Evolutionary conservation across 2,888 invertebrate genomes (phyloP), one percentile per base, ranked within the genome.

Genomic region (Molorchus minor): DNA sequence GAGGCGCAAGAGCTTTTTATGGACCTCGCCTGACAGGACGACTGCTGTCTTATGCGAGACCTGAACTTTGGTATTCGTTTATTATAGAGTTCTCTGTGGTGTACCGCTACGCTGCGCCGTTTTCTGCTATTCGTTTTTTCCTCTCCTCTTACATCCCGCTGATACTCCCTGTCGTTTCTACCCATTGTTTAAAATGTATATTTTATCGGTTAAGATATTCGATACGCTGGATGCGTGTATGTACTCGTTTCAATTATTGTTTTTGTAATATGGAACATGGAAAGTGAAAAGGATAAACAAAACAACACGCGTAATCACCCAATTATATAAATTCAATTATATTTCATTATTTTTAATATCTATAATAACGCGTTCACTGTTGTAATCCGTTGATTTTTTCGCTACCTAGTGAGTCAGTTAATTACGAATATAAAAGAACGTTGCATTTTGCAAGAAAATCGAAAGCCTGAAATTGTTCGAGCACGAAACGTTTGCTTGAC

Each of bases 41-140:
- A 64, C 62, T 68, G 66, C 62, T 59, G 65, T 67, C 66, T 67
- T 65, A 70, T 66, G 62, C 61, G 65, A 53, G 58, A 62, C 62
- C 67, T 69, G 70, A 70, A 70, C 69, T 65, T 66, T 69, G 67
- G 62, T 70, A 68, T 67, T 67, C 67, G 60, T 64, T 56, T 64
- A 65, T 58, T 54, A 43, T 61, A 59, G 38, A 44, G 55, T 55
- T 41, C 61, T 41, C 61, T 47, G 65, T 67, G 63, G 60, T 64
- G 54, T 69, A 65, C 65, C 64, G 66, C 65, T 63, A 67, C 20
- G 58, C 35, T 41, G 55, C 20, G 58, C 35, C 46, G 55, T 47
- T 58, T 44, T 62, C 49, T 58, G 55, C 55, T n/a, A n/a, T n/a
- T n/a, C n/a, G n/a, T n/a, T 55, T 45, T 43, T 29, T 47, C 40